Evolutionary conservation across 1,140 invertebrate species (phyloP).

Genomic region (Artemia franciscana): DNA sequence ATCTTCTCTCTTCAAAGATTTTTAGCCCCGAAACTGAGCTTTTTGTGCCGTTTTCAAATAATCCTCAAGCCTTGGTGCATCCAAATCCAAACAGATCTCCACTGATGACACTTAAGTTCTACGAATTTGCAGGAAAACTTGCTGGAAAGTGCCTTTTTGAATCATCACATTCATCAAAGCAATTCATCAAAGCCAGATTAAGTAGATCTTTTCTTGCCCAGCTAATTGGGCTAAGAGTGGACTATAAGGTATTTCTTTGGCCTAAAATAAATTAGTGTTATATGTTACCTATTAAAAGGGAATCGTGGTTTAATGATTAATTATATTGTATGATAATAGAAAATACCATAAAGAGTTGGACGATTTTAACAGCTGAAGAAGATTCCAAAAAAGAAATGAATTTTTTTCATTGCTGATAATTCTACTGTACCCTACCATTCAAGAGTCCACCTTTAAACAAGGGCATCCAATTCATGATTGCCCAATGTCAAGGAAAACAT

Average conservation of each 20-base stretch:
- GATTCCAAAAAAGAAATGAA: too few species aligned
- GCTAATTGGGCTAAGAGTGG: slow-evolving; percentile 70
- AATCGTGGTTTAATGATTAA: too few species aligned
- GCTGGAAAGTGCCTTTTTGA: slow-evolving; percentile 86
- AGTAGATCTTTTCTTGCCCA: slow-evolving; percentile 81
- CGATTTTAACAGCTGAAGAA: too few species aligned
- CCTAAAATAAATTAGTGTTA: too few species aligned
- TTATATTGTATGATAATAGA: too few species aligned
- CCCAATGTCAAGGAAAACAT: too few species aligned
- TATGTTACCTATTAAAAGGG: too few species aligned
- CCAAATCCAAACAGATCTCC: slow-evolving; percentile 43
- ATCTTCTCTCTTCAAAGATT: slow-evolving; percentile 54
- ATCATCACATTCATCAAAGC: slow-evolving; percentile 60
- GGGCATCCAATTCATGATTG: too few species aligned
- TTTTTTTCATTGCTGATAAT: too few species aligned
- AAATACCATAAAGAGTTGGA: too few species aligned
- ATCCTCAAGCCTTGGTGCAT: slow-evolving; percentile 57
- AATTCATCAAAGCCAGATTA: slow-evolving; percentile 67
- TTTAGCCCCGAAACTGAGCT: slow-evolving; percentile 42
- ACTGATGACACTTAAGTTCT: slow-evolving; percentile 60
- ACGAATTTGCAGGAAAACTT: slow-evolving; percentile 77
- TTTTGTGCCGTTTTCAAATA: neutral
- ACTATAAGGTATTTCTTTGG: slow-evolving; percentile 46
- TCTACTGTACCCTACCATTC: too few species aligned
- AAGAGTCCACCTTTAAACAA: too few species aligned